phyloP scores from a whole-genome alignment of 2,113 vertebrate species.

The Solea solea region DNA sequence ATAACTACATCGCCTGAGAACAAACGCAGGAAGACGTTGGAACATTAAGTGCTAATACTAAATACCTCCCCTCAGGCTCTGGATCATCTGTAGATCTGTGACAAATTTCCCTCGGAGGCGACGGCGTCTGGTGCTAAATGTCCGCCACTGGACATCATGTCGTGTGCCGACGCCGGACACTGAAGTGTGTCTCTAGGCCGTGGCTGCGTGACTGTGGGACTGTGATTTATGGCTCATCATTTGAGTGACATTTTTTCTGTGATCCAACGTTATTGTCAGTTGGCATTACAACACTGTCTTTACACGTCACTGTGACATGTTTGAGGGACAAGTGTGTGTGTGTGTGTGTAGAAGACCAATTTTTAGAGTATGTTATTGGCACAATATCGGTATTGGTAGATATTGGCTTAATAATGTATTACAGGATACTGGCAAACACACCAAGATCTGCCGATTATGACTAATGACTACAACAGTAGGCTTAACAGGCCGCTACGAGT shows the following conservation, averaged over 20 bases:
- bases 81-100: slow-evolving; percentile 71
- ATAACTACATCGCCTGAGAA: slow-evolving; percentile 54
- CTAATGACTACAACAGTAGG: too few species aligned
- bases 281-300: slow-evolving; percentile 47
- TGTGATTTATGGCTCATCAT: slow-evolving; percentile 72
- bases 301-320: slow-evolving; percentile 48
- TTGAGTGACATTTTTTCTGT: slow-evolving; percentile 65
- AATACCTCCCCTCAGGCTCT: slow-evolving; percentile 52
- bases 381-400: too few species aligned
- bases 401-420: too few species aligned
- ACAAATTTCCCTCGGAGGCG: slow-evolving; percentile 55
- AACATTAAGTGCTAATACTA: slow-evolving; percentile 68
- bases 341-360: not conserved
- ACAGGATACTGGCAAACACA: too few species aligned
- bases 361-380: not conserved
- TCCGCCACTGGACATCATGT: slow-evolving; percentile 57
- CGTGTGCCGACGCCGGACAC: slow-evolving; percentile 53
- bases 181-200: slow-evolving; percentile 67
- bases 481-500: too few species aligned
- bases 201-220: slow-evolving; percentile 55
- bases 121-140: slow-evolving; percentile 76
- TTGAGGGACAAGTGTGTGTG: slow-evolving; percentile 17
- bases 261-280: slow-evolving; percentile 51
- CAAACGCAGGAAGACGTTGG: slow-evolving; percentile 47
- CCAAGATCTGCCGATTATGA: too few species aligned